These are phyloP conservation scores for Tapirus indicus DNA, from an alignment of 2,797 vertebrate species.

Conservation along the genomic window DNA sequence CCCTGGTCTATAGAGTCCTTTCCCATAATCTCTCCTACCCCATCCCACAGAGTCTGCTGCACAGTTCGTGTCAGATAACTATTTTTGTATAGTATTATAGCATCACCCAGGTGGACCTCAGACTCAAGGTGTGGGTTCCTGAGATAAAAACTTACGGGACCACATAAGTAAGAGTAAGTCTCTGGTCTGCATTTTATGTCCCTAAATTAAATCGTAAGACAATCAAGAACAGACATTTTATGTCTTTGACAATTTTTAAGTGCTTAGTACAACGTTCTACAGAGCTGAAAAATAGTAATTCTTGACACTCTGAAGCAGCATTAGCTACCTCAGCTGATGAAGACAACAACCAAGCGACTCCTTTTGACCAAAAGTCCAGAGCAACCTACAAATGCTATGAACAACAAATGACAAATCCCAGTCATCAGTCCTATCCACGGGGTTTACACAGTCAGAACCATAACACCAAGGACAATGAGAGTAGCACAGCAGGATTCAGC, in stretches of 20 bases:
- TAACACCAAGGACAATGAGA: conserved; percentile 34
- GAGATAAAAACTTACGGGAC: background rate
- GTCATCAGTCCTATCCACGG: background rate
- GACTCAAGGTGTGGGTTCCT: background rate
- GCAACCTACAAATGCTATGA: background rate
- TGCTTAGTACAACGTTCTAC: background rate
- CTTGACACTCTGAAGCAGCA: conserved; percentile 29
- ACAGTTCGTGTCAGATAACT: background rate
- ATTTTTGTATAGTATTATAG: background rate
- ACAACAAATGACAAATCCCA: background rate
- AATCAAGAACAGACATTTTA: background rate
- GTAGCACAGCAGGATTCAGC: background rate
- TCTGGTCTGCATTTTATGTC: background rate
- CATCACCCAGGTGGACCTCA: background rate
- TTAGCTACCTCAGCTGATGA: background rate
- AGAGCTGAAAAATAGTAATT: conserved; percentile 13
- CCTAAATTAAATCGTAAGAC: conserved; percentile 34
- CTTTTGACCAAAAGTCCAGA: conserved; percentile 18
- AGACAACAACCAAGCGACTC: background rate
- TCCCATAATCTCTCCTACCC: background rate
- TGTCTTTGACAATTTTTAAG: background rate
- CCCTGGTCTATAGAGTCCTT: background rate
- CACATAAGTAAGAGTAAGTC: conserved; percentile 5
- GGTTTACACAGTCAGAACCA: background rate
- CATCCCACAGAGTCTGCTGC: background rate